Evolutionary conservation across 2,113 vertebrate species (phyloP).

Genomic region (Marmota monax): DNA sequence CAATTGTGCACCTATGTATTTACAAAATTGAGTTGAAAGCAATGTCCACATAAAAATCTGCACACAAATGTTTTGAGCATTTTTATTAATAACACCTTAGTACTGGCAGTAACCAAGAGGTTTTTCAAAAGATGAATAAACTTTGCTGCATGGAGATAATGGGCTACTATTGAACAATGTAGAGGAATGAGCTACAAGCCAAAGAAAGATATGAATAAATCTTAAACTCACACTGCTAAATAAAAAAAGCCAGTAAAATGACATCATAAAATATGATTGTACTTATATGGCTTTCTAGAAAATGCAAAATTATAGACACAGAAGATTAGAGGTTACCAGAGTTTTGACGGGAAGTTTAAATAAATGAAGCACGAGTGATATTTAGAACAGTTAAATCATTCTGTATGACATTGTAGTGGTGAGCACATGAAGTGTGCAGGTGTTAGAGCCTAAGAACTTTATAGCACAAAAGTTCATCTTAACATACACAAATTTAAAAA

Average conservation of each 20-base stretch:
- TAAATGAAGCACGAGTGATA: neutral
- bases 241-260: neutral
- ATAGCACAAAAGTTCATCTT: neutral
- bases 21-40: neutral
- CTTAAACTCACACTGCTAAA: neutral
- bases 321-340: neutral
- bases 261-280: no score
- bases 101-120: neutral
- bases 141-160: no score
- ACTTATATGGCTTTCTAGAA: no score
- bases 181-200: neutral
- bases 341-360: neutral
- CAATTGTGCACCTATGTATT: neutral
- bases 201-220: neutral
- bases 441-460: neutral
- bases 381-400: neutral
- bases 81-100: neutral
- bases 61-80: neutral
- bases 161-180: neutral
- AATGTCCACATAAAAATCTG: neutral
- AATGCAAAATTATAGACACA: neutral
- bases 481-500: neutral
- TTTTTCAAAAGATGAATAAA: neutral
- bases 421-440: neutral
- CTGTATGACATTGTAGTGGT: neutral